Percentiles rank a stretch among this genome's conserved stretches.
Conservation (phyloP, 2,797 vertebrate species). For the Molossus alvarezi region DNA sequence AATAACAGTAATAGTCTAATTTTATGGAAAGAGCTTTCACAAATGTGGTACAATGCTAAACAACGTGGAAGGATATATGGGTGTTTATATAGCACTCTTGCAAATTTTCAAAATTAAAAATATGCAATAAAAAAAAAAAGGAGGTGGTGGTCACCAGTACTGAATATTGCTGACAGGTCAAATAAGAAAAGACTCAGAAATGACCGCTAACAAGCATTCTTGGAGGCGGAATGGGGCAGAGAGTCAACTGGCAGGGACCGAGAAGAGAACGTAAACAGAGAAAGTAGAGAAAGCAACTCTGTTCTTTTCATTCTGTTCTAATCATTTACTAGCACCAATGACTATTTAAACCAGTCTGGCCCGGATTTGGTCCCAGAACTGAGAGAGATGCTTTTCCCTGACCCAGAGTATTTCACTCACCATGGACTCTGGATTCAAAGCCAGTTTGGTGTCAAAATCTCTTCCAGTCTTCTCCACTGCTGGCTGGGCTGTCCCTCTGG, state of each 20-base stretch:
- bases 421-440: background rate
- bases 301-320: constrained; percentile 64
- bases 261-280: background rate
- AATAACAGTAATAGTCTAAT: background rate
- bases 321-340: constrained; percentile 66
- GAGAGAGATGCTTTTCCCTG: constrained; percentile 28
- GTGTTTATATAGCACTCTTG: background rate
- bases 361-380: constrained; percentile 69
- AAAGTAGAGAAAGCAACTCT: constrained; percentile 12
- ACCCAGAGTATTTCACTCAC: background rate
- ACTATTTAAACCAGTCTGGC: constrained; percentile 64
- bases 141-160: background rate
- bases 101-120: constrained; percentile 10
- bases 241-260: background rate
- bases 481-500: background rate
- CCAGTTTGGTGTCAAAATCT: background rate
- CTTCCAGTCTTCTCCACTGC: background rate
- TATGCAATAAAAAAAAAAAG: background rate
- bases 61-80: background rate
- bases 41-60: background rate
- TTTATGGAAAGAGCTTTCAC: background rate
- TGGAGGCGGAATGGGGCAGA: background rate
- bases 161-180: background rate
- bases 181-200: background rate
- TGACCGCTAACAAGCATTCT: background rate